phyloP scores from a whole-genome alignment of 1,140 invertebrate species.

The Drosophila gunungcola region DNA sequence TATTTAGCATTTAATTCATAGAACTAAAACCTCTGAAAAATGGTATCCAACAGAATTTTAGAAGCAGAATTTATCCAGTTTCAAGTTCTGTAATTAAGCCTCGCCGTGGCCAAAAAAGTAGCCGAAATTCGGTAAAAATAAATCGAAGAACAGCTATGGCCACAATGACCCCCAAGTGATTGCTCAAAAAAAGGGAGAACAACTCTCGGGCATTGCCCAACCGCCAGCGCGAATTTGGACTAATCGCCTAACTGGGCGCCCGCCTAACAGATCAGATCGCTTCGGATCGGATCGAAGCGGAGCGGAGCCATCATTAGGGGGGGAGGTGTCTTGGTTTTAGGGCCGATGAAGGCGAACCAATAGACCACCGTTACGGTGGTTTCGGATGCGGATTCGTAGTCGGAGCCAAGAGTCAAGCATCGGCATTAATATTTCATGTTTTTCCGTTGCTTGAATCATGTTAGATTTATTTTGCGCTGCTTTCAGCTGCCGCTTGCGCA shows the following conservation, averaged over 20 bases:
- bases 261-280: conserved; percentile 31
- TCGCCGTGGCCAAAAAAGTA: neutral
- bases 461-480: conserved; percentile 76
- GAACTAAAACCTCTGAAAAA: too few species aligned
- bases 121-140: conserved; percentile 1
- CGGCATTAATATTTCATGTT: conserved; percentile 77
- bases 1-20: too few species aligned
- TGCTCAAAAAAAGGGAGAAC: conserved; percentile 8
- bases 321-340: neutral
- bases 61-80: too few species aligned
- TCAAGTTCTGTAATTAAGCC: neutral
- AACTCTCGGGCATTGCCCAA: conserved; percentile 20
- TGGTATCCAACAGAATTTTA: neutral
- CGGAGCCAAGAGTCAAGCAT: conserved; percentile 20
- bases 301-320: conserved; percentile 20
- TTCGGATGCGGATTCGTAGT: neutral
- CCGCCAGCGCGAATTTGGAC: conserved; percentile 21
- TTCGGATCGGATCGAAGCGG: conserved; percentile 12
- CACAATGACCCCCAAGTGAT: conserved; percentile 18
- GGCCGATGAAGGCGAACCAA: conserved; percentile 6
- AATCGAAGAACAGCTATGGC: conserved; percentile 39
- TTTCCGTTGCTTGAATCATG: conserved; percentile 78
- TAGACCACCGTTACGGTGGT: conserved; percentile 3
- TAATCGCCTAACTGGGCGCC: conserved; percentile 50
- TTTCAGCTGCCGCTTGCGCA: conserved; percentile 59